A percentile compares a stretch with the other conserved stretches of the same genome.
Evolutionary conservation across 2,888 invertebrate genomes (phyloP).

Genomic region (Dyspetes luteomarginatus): DNA sequence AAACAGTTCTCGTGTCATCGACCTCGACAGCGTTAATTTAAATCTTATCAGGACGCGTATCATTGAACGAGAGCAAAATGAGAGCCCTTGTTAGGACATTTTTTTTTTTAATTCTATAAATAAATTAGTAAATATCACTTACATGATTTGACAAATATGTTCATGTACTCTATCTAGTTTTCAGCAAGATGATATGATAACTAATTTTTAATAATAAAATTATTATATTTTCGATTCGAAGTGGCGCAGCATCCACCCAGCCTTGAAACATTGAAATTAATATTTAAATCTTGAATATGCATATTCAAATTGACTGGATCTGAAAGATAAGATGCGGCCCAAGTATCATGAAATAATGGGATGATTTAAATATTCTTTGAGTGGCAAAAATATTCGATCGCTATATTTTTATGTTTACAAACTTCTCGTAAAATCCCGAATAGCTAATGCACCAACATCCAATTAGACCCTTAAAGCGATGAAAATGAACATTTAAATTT

Average conservation of each 20-base stretch:
- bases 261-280: not conserved
- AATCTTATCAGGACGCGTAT: slow-evolving; percentile 15
- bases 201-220: not conserved
- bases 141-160: not conserved
- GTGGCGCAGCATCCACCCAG: not conserved
- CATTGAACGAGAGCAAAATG: not conserved
- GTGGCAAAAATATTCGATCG: not conserved
- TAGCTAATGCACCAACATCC: not conserved
- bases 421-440: not conserved
- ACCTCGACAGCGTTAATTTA: slow-evolving; percentile 37
- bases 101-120: too few relatives aligned
- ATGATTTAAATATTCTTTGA: not conserved
- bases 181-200: too few relatives aligned
- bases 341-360: not conserved
- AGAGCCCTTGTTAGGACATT: too few relatives aligned
- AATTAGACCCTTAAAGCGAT: not conserved
- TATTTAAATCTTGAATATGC: not conserved
- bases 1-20: slow-evolving; percentile 38
- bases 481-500: not conserved
- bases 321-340: not conserved
- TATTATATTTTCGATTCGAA: not conserved
- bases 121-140: not conserved
- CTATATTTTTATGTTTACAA: not conserved
- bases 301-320: not conserved
- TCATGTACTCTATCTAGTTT: too few relatives aligned